These are phyloP conservation scores for Ashinkailepas kermadecensis DNA, from an alignment of 2,888 invertebrate genomes.

Conservation along the genomic window DNA sequence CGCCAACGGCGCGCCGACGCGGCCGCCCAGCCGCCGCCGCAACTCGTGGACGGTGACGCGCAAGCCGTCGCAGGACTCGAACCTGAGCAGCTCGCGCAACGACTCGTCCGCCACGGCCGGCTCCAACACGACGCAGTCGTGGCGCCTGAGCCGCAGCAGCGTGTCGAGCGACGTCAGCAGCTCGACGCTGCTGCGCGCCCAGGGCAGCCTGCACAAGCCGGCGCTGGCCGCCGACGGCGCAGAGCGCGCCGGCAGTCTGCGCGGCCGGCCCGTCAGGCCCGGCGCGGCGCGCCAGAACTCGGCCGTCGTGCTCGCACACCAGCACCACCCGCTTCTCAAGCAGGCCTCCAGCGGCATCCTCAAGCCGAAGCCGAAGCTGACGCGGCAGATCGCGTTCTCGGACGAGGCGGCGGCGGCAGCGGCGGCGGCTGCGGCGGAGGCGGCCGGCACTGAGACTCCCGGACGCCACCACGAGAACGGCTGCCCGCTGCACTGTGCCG, in stretches of 20 bases:
- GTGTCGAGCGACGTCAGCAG: conserved; percentile 53
- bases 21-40: conserved; percentile 51
- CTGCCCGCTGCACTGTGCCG: conserved; percentile 13
- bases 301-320: neutral
- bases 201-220: conserved; percentile 31
- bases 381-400: conserved; percentile 22
- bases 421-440: conserved; percentile 8
- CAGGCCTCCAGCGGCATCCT: conserved; percentile 18
- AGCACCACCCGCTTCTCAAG: conserved; percentile 5
- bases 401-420: conserved; percentile 22
- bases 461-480: conserved; percentile 19
- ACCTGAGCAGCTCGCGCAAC: conserved; percentile 78
- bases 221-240: conserved; percentile 11
- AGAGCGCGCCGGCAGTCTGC: conserved; percentile 23
- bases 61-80: conserved; percentile 86
- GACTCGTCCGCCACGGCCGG: conserved; percentile 84
- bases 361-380: conserved; percentile 13
- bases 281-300: conserved; percentile 25
- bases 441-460: conserved; percentile 18
- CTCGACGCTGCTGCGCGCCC: conserved; percentile 33
- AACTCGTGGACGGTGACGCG: conserved; percentile 78
- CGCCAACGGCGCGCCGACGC: conserved; percentile 45
- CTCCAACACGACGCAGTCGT: conserved; percentile 74
- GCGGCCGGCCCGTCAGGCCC: conserved; percentile 23
- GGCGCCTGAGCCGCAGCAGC: conserved; percentile 78